Conservation (phyloP, 2,113 vertebrate genomes). For the Fulica atra region DNA sequence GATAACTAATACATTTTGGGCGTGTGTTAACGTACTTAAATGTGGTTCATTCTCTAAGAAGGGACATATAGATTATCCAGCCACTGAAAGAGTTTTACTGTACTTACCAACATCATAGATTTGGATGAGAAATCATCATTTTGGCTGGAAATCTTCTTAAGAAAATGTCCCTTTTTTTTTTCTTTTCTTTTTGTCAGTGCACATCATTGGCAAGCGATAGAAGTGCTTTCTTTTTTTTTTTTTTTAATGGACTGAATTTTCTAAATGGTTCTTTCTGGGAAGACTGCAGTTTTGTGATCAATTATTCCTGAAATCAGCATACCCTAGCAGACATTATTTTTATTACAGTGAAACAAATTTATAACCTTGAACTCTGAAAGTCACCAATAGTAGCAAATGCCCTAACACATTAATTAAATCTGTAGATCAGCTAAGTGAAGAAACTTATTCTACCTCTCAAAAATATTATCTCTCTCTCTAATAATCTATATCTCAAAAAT, state of each 20-base stretch:
- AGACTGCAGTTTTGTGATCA: background rate
- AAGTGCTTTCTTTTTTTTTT: background rate
- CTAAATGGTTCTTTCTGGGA: background rate
- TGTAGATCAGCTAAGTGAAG: background rate
- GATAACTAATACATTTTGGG: background rate
- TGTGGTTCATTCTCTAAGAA: background rate
- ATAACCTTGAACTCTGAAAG: background rate
- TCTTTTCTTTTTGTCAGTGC: background rate
- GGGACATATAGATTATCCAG: background rate
- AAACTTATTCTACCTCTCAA: background rate
- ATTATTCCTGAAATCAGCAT: background rate
- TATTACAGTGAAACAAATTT: background rate
- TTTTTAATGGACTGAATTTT: background rate
- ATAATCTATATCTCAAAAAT: background rate
- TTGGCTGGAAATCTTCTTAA: background rate
- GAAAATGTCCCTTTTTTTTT: background rate
- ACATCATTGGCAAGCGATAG: background rate
- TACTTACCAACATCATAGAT: accelerated
- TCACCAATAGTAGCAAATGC: background rate
- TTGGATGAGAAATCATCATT: background rate
- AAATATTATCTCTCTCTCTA: background rate
- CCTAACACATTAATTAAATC: background rate
- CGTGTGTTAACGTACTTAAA: background rate
- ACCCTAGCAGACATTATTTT: background rate
- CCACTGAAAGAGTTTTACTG: background rate